Percentiles rank a stretch among this genome's conserved stretches.
These are phyloP conservation scores for Drosophila lacertosa DNA, from an alignment of 1,140 invertebrate species.

Conservation along the genomic window DNA sequence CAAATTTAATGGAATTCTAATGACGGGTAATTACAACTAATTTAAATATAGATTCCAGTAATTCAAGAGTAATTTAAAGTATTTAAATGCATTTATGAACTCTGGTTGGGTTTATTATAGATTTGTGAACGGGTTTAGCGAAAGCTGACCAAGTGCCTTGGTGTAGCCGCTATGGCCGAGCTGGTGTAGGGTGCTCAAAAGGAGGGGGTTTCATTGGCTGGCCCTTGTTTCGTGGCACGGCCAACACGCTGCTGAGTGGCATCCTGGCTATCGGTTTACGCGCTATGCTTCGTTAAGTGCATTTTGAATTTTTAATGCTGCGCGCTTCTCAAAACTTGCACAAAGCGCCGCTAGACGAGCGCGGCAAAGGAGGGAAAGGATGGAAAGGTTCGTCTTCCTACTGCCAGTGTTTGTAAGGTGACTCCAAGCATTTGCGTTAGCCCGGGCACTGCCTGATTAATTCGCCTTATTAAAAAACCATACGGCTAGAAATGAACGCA, in stretches of 20 bases:
- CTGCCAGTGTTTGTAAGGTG: slow-evolving; percentile 25
- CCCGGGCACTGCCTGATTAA: slow-evolving; percentile 63
- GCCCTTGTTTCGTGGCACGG: slow-evolving; percentile 13
- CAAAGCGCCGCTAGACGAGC: slow-evolving; percentile 38
- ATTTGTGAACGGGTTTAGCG: too few species aligned
- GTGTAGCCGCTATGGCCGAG: slow-evolving; percentile 9
- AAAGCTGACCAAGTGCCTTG: slow-evolving; percentile 29
- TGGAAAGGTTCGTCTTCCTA: not conserved
- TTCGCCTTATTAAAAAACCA: slow-evolving; percentile 81
- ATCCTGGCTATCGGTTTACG: slow-evolving; percentile 75
- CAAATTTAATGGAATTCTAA: too few species aligned
- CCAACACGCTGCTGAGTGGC: slow-evolving; percentile 40
- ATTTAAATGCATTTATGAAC: too few species aligned
- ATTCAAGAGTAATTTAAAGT: too few species aligned
- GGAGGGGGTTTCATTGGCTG: slow-evolving; percentile 31
- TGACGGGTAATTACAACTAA: too few species aligned
- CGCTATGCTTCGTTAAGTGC: slow-evolving; percentile 81
- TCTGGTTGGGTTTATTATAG: too few species aligned
- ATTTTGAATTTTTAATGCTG: slow-evolving; percentile 81
- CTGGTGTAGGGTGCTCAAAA: slow-evolving; percentile 29
- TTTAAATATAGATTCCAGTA: too few species aligned
- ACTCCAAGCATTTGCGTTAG: slow-evolving; percentile 7
- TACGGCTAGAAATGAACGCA: slow-evolving; percentile 57
- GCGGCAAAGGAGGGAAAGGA: not conserved
- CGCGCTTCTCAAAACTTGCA: slow-evolving; percentile 52